Evolutionary conservation across 2,113 vertebrate species (phyloP), one percentile per base, ranked within the genome.

Genomic region (Phaethon lepturus): DNA sequence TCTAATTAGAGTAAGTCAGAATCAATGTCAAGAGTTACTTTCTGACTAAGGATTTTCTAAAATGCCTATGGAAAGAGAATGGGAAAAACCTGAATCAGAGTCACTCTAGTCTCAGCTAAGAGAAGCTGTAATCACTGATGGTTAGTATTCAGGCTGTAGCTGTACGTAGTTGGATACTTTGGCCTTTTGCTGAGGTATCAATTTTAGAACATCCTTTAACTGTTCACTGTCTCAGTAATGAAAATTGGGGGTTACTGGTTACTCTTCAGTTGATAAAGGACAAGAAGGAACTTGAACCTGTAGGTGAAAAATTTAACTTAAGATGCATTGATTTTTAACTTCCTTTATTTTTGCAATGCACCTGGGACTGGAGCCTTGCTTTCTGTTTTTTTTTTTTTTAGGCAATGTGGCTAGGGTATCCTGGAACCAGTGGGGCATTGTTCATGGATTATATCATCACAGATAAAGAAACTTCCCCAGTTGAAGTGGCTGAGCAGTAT

Each of bases 401-500:
- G 99, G 97, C 99, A 4, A 99, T 99, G 99, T 99, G 99, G 99
- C 97, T 99, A 53, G 99, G 99, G 8, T 99, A 99, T 97, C 99
- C 99, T 81, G 99, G 99, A 88, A 99, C 99, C 82, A 99, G 99
- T 67, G 99, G 99, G 25, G 99, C 99, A 0, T 98, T 99, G 72
- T 99, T 99, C 95, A 99, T 99, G 99, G 99, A 99, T 97, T 99
- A 99, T 94, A 99, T 99, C 52, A 98, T 99, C 96, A 98, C 99
- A 73, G 99, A 99, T 97, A 99, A 99, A 96, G 99, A 99, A 98
- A 99, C 99, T 2, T 99, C 99, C 11, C 99, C 99, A n/a, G 55
- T 98, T 19, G 99, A 99, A 81, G 98, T 99, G 67, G 99, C 99
- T 73, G 99, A 99, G 90, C 99, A 99, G 81, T 99, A 99, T 97